A percentile compares a stretch with the other conserved stretches of the same genome.
Conservation (phyloP, 2,888 invertebrate species). For the Agelastica alni region DNA sequence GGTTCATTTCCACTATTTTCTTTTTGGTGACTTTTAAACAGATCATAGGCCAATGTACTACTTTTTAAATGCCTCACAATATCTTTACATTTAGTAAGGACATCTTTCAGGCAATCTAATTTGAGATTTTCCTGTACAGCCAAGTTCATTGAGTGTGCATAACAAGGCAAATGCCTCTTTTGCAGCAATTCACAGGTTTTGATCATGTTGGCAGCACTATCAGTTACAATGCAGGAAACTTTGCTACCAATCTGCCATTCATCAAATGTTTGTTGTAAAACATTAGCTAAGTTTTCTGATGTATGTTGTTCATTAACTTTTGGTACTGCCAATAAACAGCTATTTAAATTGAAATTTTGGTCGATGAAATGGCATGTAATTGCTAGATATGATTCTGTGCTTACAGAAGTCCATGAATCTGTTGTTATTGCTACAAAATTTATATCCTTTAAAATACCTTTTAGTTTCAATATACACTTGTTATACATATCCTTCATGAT, state of each 20-base stretch:
- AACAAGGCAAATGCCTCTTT: background rate
- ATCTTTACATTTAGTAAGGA: background rate
- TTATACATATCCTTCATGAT: constrained; percentile 14
- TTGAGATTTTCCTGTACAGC: background rate
- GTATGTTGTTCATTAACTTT: background rate
- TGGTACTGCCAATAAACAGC: background rate
- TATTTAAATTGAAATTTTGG: background rate
- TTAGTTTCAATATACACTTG: constrained; percentile 13
- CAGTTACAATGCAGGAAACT: background rate
- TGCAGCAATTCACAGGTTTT: background rate
- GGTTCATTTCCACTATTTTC: constrained; percentile 4
- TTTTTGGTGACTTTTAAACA: constrained; percentile 17
- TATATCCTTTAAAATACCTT: constrained; percentile 14
- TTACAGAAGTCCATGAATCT: constrained; percentile 21
- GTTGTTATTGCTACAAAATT: constrained; percentile 22
- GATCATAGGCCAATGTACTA: background rate
- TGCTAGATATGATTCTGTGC: constrained; percentile 14
- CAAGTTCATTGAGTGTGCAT: background rate
- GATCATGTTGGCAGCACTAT: background rate
- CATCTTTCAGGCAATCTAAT: background rate
- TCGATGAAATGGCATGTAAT: constrained; percentile 21
- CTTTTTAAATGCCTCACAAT: background rate
- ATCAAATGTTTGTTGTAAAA: background rate
- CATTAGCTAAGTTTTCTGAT: background rate
- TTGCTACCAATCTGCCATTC: background rate